Evolutionary conservation across 2,888 invertebrate species (phyloP).

Genomic region (Schizotus pectinicornis): DNA sequence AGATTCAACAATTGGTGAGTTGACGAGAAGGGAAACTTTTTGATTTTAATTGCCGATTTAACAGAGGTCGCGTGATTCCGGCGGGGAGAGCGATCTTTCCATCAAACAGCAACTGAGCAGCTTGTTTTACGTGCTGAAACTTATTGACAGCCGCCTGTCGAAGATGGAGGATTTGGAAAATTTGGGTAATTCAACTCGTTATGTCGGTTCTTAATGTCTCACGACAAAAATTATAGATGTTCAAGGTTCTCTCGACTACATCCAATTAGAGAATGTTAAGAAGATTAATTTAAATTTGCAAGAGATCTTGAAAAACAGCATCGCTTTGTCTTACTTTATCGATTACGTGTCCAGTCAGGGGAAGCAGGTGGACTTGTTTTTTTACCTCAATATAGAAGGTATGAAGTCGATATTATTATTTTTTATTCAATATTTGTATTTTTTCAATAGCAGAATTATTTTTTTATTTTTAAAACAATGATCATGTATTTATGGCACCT

Average conservation of each 20-base stretch:
- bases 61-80: conserved; percentile 81
- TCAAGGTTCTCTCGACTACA: conserved; percentile 35
- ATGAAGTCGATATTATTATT: no score
- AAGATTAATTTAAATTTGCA: conserved; percentile 68
- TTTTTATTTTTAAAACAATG: no score
- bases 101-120: conserved; percentile 89
- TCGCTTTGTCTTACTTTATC: conserved; percentile 78
- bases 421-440: no score
- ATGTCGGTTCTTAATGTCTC: conserved; percentile 4
- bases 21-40: not conserved
- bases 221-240: conserved; percentile 7
- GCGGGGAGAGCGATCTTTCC: conserved; percentile 80
- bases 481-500: no score
- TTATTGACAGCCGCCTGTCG: conserved; percentile 67
- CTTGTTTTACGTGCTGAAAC: conserved; percentile 77
- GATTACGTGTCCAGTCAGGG: conserved; percentile 76
- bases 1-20: conserved; percentile 76
- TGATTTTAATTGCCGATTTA: conserved; percentile 14
- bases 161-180: conserved; percentile 52
- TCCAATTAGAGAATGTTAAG: conserved; percentile 51
- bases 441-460: no score
- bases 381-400: conserved; percentile 80
- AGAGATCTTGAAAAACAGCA: conserved; percentile 76
- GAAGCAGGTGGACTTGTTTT: conserved; percentile 75
- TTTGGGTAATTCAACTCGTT: conserved; percentile 28